Base-by-base conservation (phyloP, 2,888 invertebrate species). In the Cybosia mesomella region DNA sequence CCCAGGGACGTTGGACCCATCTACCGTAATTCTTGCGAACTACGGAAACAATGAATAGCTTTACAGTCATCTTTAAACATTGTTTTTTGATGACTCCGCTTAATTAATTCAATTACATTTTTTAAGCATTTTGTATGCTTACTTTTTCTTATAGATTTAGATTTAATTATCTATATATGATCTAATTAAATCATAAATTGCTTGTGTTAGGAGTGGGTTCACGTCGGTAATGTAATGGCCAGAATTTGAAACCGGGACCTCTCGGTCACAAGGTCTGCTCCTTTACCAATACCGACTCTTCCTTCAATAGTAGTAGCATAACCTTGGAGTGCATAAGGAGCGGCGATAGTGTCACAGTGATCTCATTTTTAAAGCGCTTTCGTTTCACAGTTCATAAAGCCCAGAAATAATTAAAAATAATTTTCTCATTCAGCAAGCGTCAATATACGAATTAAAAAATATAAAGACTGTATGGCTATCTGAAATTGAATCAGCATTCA, bases 401-500 rank as follows among this genome's bases (percentile, higher is more conserved):
- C 74, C 69, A 77, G 66, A 72, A 75, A 79, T 81, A 77, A 83
- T 82, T 76, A 76, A 74, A 73, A 72, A 77, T 74, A 78, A 73
- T 81, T 80, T 79, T 77, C 68, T 72, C 75, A 75, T 76, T 73
- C 72, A 76, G 10, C 71, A 77, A 72, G 70, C 73, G 78, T 77
- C 80, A 79, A 78, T 77, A 76, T 70, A 76, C 73, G 83, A 80
- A 82, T 85, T 76, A 79, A 85, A 83, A 69, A 76, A 80, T 74
- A 81, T 81, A 79, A 81, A 83, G 75, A 83, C 53, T 68, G 71
- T 74, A 84, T 79, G 81, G 84, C 78, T 86, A 84, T 85, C 85
- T 85, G 77, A 81, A 85, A 85, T 85, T 80, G 80, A 85, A 85
- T 85, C 85, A 76, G 75, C 76, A 72, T 70, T 64, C 80, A 80